phyloP scores from a whole-genome alignment of 2,113 vertebrate species.

The Leuciscus idus region DNA sequence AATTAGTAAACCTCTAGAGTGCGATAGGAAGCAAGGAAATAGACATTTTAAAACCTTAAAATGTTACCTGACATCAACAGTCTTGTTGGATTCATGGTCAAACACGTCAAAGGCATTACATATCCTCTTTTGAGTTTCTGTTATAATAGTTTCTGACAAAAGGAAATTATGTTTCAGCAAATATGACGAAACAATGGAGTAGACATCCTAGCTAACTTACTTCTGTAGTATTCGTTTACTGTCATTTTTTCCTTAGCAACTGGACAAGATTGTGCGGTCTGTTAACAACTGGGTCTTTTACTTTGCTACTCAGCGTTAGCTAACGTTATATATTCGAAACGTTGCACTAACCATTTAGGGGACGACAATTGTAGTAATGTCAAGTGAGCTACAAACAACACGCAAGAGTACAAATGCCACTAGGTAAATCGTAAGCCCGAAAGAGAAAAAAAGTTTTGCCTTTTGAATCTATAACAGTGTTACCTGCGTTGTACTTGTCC shows the following conservation, averaged over 20 bases:
- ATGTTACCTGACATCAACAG: conserved; percentile 89
- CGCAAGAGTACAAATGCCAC: not conserved
- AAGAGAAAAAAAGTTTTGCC: not conserved
- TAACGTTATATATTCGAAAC: not conserved
- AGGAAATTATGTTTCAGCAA: not conserved
- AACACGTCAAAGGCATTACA: conserved; percentile 88
- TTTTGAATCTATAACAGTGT: not conserved
- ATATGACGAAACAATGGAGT: not conserved
- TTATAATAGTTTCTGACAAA: conserved; percentile 71
- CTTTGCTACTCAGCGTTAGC: not conserved
- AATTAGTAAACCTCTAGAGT: not conserved
- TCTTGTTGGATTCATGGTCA: conserved; percentile 85
- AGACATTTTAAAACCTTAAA: not conserved
- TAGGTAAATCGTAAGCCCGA: not conserved
- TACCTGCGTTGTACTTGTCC: conserved; percentile 64
- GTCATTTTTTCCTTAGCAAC: not conserved
- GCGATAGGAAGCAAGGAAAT: not conserved
- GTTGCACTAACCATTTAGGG: not conserved
- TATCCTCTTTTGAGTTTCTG: conserved; percentile 84
- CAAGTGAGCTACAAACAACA: not conserved
- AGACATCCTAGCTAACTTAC: not conserved
- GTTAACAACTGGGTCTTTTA: not conserved
- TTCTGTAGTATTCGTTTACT: not conserved
- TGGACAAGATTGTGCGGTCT: not conserved
- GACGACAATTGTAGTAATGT: not conserved